Evolutionary conservation across 2,113 vertebrate genomes (phyloP).

Genomic region (Anser brachyrhynchus): DNA sequence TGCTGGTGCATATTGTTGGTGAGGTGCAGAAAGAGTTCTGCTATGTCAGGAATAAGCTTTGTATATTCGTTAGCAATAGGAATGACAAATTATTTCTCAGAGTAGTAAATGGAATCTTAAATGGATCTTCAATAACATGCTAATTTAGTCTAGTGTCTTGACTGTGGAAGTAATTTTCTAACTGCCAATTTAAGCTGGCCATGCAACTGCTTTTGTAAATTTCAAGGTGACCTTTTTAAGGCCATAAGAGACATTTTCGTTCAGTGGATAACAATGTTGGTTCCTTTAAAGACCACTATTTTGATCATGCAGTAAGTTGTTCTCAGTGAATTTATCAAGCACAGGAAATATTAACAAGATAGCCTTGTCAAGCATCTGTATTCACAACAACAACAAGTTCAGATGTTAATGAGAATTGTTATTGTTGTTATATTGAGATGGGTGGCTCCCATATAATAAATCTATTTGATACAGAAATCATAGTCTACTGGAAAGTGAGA

Average conservation of each 20-base stretch:
- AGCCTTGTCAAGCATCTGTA: neutral
- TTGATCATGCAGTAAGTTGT: neutral
- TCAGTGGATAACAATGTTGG: neutral
- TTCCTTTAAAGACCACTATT: neutral
- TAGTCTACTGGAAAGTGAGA: neutral
- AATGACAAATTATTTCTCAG: slow-evolving; percentile 24
- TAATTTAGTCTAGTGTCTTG: slow-evolving; percentile 49
- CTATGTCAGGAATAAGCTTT: neutral
- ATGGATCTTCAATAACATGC: slow-evolving; percentile 25
- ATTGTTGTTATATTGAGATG: neutral
- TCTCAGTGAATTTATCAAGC: neutral
- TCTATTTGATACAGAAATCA: neutral
- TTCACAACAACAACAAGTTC: neutral
- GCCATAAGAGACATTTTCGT: neutral
- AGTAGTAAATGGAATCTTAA: slow-evolving; percentile 43
- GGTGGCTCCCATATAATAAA: neutral
- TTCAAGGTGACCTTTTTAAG: slow-evolving; percentile 11
- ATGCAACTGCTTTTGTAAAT: neutral
- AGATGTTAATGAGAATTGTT: neutral
- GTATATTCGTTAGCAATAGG: neutral
- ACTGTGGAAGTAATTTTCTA: slow-evolving; percentile 39
- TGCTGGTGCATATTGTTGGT: neutral
- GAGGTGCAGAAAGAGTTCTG: neutral
- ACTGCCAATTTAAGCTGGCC: neutral
- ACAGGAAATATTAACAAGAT: neutral